Base-by-base conservation (phyloP, 1,140 invertebrate species). In the Drosophila carrolli region DNA sequence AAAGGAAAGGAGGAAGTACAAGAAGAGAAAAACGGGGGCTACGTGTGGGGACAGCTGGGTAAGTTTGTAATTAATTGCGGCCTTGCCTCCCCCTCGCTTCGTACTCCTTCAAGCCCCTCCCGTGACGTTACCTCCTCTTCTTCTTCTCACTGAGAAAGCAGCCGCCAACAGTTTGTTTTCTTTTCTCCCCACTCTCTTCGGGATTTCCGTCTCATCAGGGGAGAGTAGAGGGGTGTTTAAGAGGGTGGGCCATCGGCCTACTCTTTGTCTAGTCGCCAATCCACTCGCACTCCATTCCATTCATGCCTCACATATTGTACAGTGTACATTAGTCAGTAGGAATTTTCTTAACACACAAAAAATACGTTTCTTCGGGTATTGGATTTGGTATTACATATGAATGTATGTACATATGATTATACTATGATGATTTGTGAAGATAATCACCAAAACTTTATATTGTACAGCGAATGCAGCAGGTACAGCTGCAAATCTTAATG, bases 31-130 rank as follows among this genome's bases (percentile, higher is more conserved):
- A 23, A 23, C 3, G 6, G 44, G 48, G 44, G 55, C 48, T 53
- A 66, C 14, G 60, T 66, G 61, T 68, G 75, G 72, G 71, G 79
- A 70, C 76, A 83, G 67, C 79, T 86, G 79, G 79, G 79, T 83
- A 83, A 86, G 83, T 86, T 86, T 86, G 84, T 86, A 83, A 86
- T 86, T 86, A 86, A 86, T 86, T 86, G 84, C 79, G 83, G 83
- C 83, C 83, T 86, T 86, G 83, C 72, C 76, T 70, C 48, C 74
- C 60, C 70, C 75, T 58, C 55, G 41, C 38, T 50, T 76, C 59
- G 65, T 63, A 35, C 32, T 48, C 19, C 10, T 50, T 19, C 32
- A 7, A 9, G 16, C 14, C 38, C 35, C 41, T n/a, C 29, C 50
- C 63, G 29, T 32, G 8, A 8, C 29, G 29, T 32, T 32, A 32